A percentile compares a stretch with the other conserved stretches of the same genome.
Conservation (phyloP, 2,113 vertebrate species). For the Toxotes chatareus region DNA sequence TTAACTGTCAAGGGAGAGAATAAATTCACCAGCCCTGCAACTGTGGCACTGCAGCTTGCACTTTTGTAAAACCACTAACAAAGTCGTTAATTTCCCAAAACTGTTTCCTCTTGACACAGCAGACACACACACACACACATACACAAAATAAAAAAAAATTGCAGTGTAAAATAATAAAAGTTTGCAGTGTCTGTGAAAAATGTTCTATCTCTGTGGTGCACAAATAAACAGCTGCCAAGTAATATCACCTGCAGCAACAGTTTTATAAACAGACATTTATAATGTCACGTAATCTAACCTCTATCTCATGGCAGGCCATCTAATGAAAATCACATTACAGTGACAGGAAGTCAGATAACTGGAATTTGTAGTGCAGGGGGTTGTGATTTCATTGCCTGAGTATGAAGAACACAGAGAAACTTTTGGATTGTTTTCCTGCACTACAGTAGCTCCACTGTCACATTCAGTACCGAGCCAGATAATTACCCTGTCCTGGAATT, state of each 20-base stretch:
- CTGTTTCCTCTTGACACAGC: constrained; percentile 29
- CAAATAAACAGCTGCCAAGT: constrained; percentile 59
- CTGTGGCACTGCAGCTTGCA: background rate
- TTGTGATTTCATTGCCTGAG: constrained; percentile 53
- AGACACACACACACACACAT: background rate
- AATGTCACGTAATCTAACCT: constrained; percentile 60
- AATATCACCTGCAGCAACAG: constrained; percentile 61
- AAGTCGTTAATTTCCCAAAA: constrained; percentile 32
- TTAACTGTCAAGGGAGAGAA: background rate
- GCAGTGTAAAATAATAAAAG: constrained; percentile 34
- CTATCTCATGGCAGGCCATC: constrained; percentile 54
- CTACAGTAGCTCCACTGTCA: constrained; percentile 17
- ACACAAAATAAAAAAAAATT: constrained; percentile 3
- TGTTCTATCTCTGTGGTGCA: constrained; percentile 32
- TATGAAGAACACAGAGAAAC: constrained; percentile 47
- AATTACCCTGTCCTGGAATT: constrained; percentile 34
- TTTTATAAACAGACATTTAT: constrained; percentile 69
- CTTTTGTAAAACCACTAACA: constrained; percentile 40
- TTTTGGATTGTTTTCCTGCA: constrained; percentile 26
- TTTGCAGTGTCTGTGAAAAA: constrained; percentile 52
- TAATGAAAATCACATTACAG: constrained; percentile 72
- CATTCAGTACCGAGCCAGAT: constrained; percentile 7
- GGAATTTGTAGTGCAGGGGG: constrained; percentile 51
- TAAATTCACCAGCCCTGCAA: background rate
- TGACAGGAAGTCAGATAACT: constrained; percentile 63